Percentiles rank a stretch among this genome's conserved stretches.
phyloP scores from a whole-genome alignment of 2,888 invertebrate genomes.

The Drosophila villosipedis region DNA sequence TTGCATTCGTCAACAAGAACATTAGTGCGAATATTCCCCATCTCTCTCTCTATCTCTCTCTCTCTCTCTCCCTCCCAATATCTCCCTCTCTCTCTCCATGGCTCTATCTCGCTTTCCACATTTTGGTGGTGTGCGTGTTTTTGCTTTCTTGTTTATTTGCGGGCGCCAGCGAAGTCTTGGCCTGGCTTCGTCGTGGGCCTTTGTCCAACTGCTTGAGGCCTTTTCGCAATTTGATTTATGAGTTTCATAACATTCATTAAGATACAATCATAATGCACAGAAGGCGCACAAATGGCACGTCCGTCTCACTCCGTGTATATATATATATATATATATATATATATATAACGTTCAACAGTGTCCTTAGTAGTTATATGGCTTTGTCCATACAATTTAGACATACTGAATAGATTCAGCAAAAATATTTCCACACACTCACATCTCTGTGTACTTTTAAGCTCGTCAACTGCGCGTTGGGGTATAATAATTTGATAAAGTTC shows the following conservation, averaged over 20 bases:
- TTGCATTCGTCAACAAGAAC: constrained; percentile 73
- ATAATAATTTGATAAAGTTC: neutral
- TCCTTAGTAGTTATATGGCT: constrained; percentile 44
- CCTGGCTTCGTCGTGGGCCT: constrained; percentile 36
- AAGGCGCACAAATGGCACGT: constrained; percentile 64
- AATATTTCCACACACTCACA: constrained; percentile 13
- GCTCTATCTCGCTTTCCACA: neutral
- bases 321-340: neutral
- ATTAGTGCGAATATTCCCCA: constrained; percentile 50
- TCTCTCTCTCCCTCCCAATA: neutral
- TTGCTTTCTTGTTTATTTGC: constrained; percentile 50
- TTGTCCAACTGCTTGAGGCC: constrained; percentile 72
- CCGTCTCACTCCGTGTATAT: constrained; percentile 3
- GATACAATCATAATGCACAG: constrained; percentile 78
- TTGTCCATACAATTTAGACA: constrained; percentile 39
- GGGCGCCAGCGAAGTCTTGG: constrained; percentile 25
- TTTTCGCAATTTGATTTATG: constrained; percentile 81
- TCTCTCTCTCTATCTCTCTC: constrained; percentile 5
- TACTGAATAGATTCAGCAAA: constrained; percentile 27
- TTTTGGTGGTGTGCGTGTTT: constrained; percentile 13
- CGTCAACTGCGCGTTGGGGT: neutral
- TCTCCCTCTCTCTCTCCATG: neutral
- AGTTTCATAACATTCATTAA: constrained; percentile 81
- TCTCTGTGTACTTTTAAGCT: neutral
- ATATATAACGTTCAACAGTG: constrained; percentile 37